These are phyloP conservation scores for Contarinia nasturtii DNA, from an alignment of 1,140 invertebrate species.

Conservation along the genomic window DNA sequence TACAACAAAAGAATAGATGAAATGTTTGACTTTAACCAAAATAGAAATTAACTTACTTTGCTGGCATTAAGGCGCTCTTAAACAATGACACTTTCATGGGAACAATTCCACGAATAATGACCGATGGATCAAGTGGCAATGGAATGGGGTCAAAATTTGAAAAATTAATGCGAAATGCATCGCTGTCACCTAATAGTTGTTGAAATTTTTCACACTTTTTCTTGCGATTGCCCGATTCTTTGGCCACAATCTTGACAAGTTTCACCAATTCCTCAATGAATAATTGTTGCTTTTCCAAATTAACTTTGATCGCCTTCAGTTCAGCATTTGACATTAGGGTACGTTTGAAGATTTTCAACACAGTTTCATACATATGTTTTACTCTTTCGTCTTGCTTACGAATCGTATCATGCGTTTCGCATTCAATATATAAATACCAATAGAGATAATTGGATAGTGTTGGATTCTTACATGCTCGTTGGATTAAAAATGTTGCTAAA, in stretches of 20 bases:
- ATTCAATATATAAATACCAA: conserved; percentile 90
- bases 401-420: conserved; percentile 55
- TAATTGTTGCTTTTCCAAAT: conserved; percentile 62
- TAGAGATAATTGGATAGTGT: conserved; percentile 90
- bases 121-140: conserved; percentile 82
- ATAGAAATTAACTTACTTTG: conserved; percentile 29
- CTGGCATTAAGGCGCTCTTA: conserved; percentile 96
- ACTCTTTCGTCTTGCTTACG: conserved; percentile 54
- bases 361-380: conserved; percentile 72
- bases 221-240: conserved; percentile 79
- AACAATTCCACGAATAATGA: conserved; percentile 77
- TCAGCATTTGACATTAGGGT: conserved; percentile 27
- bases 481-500: conserved; percentile 81
- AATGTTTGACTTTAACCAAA: background rate
- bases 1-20: background rate
- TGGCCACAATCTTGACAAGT: conserved; percentile 76
- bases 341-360: conserved; percentile 59
- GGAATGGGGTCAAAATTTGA: conserved; percentile 80
- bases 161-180: conserved; percentile 76
- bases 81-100: conserved; percentile 83
- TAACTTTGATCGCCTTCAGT: conserved; percentile 45
- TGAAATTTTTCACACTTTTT: conserved; percentile 83
- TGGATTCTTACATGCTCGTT: conserved; percentile 71
- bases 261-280: conserved; percentile 83
- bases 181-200: conserved; percentile 58